A percentile compares a stretch with the other conserved stretches of the same genome.
Evolutionary conservation across 2,113 vertebrate species (phyloP).

Genomic region (Pygoscelis adeliae): DNA sequence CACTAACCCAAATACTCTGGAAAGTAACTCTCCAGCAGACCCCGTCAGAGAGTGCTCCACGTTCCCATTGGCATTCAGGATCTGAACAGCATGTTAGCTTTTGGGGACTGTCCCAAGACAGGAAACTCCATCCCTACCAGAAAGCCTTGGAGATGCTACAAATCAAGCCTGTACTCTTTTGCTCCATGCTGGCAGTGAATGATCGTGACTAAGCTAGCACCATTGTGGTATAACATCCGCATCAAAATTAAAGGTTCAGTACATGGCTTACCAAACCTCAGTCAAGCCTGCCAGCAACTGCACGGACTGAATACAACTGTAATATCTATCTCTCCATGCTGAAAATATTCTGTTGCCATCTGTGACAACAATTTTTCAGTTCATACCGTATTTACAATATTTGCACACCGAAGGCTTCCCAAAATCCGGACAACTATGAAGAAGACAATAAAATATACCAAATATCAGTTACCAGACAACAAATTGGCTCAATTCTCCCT

Average conservation of each 20-base stretch:
- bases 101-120: background rate
- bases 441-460: background rate
- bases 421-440: background rate
- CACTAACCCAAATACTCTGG: background rate
- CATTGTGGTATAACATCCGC: background rate
- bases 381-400: background rate
- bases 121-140: background rate
- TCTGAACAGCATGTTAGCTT: background rate
- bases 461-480: background rate
- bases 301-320: background rate
- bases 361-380: background rate
- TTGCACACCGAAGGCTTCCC: background rate
- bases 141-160: background rate
- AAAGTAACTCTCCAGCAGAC: background rate
- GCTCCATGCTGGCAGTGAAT: background rate
- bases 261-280: background rate
- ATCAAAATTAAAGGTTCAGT: background rate
- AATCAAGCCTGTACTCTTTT: background rate
- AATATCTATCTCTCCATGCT: background rate
- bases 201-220: background rate
- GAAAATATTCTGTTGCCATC: background rate
- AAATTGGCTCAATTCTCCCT: background rate
- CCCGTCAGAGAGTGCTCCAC: background rate
- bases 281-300: background rate
- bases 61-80: fast-evolving